phyloP scores from a whole-genome alignment of 64 coral and sea anemone species.

The Montipora efflorescens region DNA sequence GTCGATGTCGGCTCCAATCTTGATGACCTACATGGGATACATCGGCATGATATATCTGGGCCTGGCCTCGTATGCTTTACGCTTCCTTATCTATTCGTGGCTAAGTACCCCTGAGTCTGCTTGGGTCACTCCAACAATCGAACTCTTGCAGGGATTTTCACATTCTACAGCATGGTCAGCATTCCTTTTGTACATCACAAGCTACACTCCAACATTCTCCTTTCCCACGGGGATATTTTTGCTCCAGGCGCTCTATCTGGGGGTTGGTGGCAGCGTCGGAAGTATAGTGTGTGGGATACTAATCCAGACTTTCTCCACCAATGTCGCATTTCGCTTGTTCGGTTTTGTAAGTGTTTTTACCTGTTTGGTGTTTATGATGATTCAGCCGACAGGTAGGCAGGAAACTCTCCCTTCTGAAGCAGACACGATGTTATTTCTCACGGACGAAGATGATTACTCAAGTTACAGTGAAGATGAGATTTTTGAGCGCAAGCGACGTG shows the following conservation, averaged over 20 bases:
- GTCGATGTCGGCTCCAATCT: constrained; percentile 72
- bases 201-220: constrained; percentile 84
- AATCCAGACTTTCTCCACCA: constrained; percentile 76
- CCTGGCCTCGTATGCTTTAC: constrained; percentile 80
- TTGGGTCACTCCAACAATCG: constrained; percentile 86
- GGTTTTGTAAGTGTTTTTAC: constrained; percentile 69
- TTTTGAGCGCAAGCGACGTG: constrained; percentile 49
- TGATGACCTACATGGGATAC: constrained; percentile 87
- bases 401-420: constrained; percentile 79
- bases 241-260: constrained; percentile 84
- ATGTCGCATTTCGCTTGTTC: constrained; percentile 78
- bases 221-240: constrained; percentile 89
- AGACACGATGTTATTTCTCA: constrained; percentile 73
- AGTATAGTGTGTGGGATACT: constrained; percentile 68
- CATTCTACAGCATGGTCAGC: constrained; percentile 89
- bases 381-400: constrained; percentile 64
- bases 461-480: constrained; percentile 91
- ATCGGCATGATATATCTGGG: constrained; percentile 88
- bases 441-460: constrained; percentile 88
- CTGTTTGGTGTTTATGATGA: constrained; percentile 76
- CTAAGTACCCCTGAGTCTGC: constrained; percentile 81
- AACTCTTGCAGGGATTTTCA: constrained; percentile 88
- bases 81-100: constrained; percentile 91
- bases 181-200: constrained; percentile 92
- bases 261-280: constrained; percentile 76